phyloP scores from a whole-genome alignment of 2,888 invertebrate genomes.

The Griposia aprilina region DNA sequence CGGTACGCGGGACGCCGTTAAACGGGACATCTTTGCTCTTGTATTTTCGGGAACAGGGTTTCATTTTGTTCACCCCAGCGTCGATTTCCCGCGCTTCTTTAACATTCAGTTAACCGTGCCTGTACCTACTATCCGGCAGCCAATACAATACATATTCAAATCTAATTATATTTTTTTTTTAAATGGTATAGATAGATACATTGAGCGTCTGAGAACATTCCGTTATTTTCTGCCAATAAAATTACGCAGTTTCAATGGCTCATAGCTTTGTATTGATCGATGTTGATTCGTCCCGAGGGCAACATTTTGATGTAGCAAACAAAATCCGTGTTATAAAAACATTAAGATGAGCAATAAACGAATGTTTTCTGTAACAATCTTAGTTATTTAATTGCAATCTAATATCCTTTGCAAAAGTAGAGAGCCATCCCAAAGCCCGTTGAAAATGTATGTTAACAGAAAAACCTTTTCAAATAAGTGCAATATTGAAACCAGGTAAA shows the following conservation, averaged over 20 bases:
- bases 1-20: conserved; percentile 39
- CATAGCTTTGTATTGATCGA: conserved; percentile 48
- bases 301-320: conserved; percentile 18
- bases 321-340: conserved; percentile 25
- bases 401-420: neutral
- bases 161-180: conserved; percentile 4
- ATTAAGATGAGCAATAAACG: neutral
- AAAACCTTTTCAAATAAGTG: neutral
- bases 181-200: neutral
- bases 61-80: conserved; percentile 42
- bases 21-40: conserved; percentile 51
- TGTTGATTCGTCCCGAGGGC: conserved; percentile 25
- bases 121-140: conserved; percentile 9
- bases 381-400: neutral
- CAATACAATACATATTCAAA: conserved; percentile 40
- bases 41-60: conserved; percentile 51
- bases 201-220: neutral
- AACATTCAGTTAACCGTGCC: conserved; percentile 41
- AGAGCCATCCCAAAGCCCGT: neutral
- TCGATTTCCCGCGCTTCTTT: conserved; percentile 43
- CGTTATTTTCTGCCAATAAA: neutral
- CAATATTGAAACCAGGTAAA: neutral
- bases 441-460: neutral
- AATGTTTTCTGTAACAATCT: neutral
- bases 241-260: conserved; percentile 10